Conservation (phyloP, 2,888 invertebrate genomes). For the Lasius fuliginosus region DNA sequence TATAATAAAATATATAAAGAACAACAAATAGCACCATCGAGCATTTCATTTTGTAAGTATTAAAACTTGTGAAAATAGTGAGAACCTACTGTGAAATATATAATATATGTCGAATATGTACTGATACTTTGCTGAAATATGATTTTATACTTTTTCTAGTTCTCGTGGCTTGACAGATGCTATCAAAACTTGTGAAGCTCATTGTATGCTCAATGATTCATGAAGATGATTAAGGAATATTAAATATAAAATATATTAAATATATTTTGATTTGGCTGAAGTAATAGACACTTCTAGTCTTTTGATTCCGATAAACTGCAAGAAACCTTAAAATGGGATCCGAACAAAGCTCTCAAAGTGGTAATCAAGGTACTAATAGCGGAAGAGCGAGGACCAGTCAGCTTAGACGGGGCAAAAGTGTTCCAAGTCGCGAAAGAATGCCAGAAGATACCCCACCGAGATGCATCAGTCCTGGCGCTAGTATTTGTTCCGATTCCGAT, state of each 20-base stretch:
- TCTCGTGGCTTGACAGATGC: background rate
- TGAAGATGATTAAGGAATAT: background rate
- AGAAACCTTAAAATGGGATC: slow-evolving; percentile 81
- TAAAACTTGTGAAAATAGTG: background rate
- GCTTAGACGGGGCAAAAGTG: slow-evolving; percentile 84
- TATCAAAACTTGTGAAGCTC: background rate
- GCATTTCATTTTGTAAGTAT: background rate
- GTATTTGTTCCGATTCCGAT: slow-evolving; percentile 96
- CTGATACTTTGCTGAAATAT: slow-evolving; percentile 15
- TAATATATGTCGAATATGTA: background rate
- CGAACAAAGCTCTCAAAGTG: slow-evolving; percentile 83
- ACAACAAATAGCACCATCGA: background rate
- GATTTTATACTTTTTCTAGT: background rate
- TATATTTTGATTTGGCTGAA: background rate
- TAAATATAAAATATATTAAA: background rate
- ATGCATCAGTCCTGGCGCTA: slow-evolving; percentile 94
- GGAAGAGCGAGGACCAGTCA: slow-evolving; percentile 77
- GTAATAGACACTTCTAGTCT: background rate
- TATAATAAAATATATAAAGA: background rate
- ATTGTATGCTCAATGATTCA: background rate
- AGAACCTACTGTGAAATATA: background rate
- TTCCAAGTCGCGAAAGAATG: slow-evolving; percentile 82
- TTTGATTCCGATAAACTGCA: background rate
- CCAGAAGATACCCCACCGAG: slow-evolving; percentile 88
- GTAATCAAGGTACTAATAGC: slow-evolving; percentile 70